Conservation (phyloP, 2,888 invertebrate species). For the Gisinianus flammeolus region DNA sequence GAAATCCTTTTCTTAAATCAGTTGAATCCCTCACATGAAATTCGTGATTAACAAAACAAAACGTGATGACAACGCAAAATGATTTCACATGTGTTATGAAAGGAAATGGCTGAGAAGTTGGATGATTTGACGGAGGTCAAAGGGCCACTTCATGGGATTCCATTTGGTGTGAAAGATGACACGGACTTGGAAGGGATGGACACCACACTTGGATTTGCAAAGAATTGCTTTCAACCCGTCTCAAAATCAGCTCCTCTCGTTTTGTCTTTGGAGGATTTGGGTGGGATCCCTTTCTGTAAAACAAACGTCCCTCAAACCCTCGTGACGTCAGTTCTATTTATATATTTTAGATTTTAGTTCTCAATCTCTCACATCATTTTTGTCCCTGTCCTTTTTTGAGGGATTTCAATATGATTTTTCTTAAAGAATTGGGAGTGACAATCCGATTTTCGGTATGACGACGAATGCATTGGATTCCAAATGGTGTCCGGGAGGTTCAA, state of each 20-base stretch:
- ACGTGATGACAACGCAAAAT: neutral
- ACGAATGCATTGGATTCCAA: constrained; percentile 50
- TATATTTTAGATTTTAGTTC: neutral
- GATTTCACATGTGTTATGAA: constrained; percentile 21
- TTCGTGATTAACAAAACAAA: neutral
- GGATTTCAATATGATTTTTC: neutral
- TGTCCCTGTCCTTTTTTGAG: no score
- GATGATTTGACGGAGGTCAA: constrained; percentile 44
- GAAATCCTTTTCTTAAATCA: neutral
- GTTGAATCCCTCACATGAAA: neutral
- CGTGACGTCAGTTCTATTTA: constrained; percentile 44
- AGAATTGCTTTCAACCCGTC: constrained; percentile 59
- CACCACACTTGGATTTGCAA: constrained; percentile 60
- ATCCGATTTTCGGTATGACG: constrained; percentile 56
- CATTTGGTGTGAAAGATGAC: constrained; percentile 61
- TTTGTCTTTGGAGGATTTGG: constrained; percentile 48
- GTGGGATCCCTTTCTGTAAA: constrained; percentile 57
- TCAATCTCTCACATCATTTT: neutral
- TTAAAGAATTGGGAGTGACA: constrained; percentile 51
- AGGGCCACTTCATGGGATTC: constrained; percentile 60
- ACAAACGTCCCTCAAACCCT: constrained; percentile 63
- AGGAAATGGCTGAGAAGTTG: constrained; percentile 50
- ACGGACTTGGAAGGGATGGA: constrained; percentile 61
- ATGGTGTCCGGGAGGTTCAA: constrained; percentile 52
- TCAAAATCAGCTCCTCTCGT: constrained; percentile 54